Conservation (phyloP, 30 jellyfish, hydroid and myxozoan genomes). For the Phacellophora camtschatica region DNA sequence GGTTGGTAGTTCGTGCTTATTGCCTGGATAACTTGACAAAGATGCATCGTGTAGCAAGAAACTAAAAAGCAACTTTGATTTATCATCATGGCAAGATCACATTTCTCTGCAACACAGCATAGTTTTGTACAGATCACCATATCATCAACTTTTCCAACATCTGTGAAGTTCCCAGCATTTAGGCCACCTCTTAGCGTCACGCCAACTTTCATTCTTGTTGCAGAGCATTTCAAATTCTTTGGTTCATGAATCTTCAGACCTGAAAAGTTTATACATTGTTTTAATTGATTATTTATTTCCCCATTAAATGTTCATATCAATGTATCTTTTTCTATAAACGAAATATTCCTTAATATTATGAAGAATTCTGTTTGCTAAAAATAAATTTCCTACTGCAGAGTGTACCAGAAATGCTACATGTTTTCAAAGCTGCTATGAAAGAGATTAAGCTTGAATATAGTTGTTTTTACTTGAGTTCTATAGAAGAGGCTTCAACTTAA, state of each 20-base stretch:
- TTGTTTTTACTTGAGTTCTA: too few relatives aligned
- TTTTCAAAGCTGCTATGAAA: too few relatives aligned
- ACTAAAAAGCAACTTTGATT: constrained; percentile 80
- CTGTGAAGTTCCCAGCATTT: constrained; percentile 92
- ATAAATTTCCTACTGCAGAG: too few relatives aligned
- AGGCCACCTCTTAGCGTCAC: constrained; percentile 94
- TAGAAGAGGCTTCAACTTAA: too few relatives aligned
- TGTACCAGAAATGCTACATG: too few relatives aligned
- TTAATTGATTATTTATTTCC: not conserved
- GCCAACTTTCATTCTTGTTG: constrained; percentile 89
- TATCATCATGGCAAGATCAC: constrained; percentile 89
- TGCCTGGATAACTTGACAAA: constrained; percentile 75
- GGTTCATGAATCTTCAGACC: constrained; percentile 66
- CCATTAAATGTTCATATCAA: too few relatives aligned
- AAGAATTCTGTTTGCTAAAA: too few relatives aligned
- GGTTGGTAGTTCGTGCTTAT: constrained; percentile 79
- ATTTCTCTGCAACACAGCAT: constrained; percentile 86
- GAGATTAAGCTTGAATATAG: too few relatives aligned
- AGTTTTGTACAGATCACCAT: constrained; percentile 83
- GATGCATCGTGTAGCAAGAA: constrained; percentile 70
- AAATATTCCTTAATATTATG: too few relatives aligned
- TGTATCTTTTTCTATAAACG: too few relatives aligned
- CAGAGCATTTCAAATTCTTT: constrained; percentile 74
- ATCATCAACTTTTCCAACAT: constrained; percentile 83
- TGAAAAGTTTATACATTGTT: not conserved